phyloP scores from a whole-genome alignment of 2,888 invertebrate species.

The Ctenicera cuprea region DNA sequence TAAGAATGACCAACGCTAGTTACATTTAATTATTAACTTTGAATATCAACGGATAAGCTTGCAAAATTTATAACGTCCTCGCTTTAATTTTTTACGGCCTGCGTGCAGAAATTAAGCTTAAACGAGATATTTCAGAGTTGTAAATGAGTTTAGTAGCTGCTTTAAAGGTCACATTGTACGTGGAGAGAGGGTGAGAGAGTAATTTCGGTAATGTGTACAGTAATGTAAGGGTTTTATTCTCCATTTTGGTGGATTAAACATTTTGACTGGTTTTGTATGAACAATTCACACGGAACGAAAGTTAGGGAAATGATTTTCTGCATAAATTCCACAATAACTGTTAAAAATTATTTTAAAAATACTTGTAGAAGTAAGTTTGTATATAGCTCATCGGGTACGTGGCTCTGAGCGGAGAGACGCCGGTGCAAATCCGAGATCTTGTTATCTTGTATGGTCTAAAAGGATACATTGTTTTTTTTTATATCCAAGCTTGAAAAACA shows the following conservation, averaged over 20 bases:
- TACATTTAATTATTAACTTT: neutral
- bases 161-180: conserved; percentile 22
- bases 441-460: too few relatives aligned
- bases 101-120: conserved; percentile 26
- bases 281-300: too few relatives aligned
- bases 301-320: too few relatives aligned
- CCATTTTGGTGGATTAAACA: neutral
- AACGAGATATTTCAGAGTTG: conserved; percentile 10
- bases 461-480: too few relatives aligned
- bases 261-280: neutral
- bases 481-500: too few relatives aligned
- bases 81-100: conserved; percentile 19
- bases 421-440: too few relatives aligned
- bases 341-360: too few relatives aligned
- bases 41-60: neutral
- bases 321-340: too few relatives aligned
- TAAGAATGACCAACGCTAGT: neutral
- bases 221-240: conserved; percentile 14
- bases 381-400: too few relatives aligned
- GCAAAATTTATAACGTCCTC: neutral
- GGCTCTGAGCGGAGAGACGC: too few relatives aligned
- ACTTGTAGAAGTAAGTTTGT: too few relatives aligned
- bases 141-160: conserved; percentile 14
- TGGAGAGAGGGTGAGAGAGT: neutral
- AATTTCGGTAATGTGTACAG: conserved; percentile 14